phyloP scores from a whole-genome alignment of 2,797 vertebrate genomes.

The Cephalopachus bancanus region DNA sequence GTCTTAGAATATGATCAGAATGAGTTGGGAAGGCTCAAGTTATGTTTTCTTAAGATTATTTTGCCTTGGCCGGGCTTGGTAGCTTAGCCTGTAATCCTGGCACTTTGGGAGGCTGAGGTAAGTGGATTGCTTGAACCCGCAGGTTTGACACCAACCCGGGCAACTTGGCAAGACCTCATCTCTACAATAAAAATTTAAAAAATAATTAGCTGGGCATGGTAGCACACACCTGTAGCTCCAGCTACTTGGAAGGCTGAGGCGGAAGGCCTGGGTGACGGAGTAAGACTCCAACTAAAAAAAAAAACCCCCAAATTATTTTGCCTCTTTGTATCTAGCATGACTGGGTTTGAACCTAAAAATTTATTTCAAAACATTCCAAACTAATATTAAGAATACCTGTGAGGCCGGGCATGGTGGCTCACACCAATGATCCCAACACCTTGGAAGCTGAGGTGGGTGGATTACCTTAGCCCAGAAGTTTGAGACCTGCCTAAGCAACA shows the following conservation, averaged over 20 bases:
- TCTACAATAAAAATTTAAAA: too few relatives aligned
- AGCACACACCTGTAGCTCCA: too few relatives aligned
- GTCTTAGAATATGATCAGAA: slow-evolving; percentile 5
- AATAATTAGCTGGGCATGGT: too few relatives aligned
- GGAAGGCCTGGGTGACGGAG: too few relatives aligned
- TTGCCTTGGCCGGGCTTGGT: not conserved
- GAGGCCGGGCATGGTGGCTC: not conserved
- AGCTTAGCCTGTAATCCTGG: too few relatives aligned
- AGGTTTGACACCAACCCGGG: too few relatives aligned
- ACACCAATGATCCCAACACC: not conserved
- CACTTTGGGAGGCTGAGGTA: too few relatives aligned
- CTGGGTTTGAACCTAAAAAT: slow-evolving; percentile 43
- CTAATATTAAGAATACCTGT: not conserved
- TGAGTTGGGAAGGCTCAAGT: not conserved
- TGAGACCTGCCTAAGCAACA: not conserved
- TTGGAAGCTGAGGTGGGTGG: not conserved
- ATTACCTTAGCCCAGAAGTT: not conserved
- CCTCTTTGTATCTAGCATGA: not conserved
- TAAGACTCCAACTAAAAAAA: too few relatives aligned
- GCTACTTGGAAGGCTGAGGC: too few relatives aligned
- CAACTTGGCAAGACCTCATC: too few relatives aligned
- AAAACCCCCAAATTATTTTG: too few relatives aligned
- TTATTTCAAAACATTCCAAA: slow-evolving; percentile 53
- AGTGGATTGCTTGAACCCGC: too few relatives aligned
- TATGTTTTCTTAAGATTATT: not conserved